phyloP scores from a whole-genome alignment of 2,113 vertebrate genomes.

The Phrynocephalus versicolor region DNA sequence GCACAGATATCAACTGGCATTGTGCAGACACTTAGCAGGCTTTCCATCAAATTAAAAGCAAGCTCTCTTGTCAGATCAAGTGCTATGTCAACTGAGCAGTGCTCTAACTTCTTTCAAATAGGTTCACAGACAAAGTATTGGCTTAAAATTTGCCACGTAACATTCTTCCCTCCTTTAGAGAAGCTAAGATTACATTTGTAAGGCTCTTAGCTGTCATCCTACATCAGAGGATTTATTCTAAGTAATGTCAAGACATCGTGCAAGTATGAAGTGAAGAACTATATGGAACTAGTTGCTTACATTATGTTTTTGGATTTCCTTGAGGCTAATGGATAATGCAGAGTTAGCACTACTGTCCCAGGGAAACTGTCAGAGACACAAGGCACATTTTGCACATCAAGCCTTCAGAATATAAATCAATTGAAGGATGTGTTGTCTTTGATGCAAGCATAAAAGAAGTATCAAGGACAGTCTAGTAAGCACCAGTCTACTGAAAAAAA shows the following conservation, averaged over 20 bases:
- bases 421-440: neutral
- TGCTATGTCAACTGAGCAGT: neutral
- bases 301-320: neutral
- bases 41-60: neutral
- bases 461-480: neutral
- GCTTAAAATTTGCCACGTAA: neutral
- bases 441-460: neutral
- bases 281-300: neutral
- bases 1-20: neutral
- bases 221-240: neutral
- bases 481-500: neutral
- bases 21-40: neutral
- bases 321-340: neutral
- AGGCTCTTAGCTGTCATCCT: neutral
- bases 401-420: conserved; percentile 10
- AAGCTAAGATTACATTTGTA: neutral
- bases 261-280: neutral
- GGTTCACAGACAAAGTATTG: conserved; percentile 1
- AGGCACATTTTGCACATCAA: conserved; percentile 1
- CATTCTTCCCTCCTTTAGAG: neutral
- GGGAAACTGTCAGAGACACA: neutral
- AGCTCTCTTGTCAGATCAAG: neutral
- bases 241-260: neutral
- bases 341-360: neutral
- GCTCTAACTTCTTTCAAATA: neutral